phyloP scores from a whole-genome alignment of 2,888 invertebrate genomes.

The Hirtodrosophila cameraria region DNA sequence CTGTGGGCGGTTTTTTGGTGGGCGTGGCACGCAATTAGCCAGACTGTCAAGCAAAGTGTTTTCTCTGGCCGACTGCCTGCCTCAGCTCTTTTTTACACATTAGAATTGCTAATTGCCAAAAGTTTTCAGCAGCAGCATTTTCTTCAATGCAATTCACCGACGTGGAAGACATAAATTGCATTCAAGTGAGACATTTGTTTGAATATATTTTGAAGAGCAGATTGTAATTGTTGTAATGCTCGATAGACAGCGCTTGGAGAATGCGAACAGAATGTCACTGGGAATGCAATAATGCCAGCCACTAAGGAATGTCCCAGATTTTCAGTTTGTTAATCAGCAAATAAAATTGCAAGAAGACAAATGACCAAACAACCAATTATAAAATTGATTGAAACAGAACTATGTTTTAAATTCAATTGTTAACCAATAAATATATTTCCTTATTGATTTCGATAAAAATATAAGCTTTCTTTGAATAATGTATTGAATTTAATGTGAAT shows the following conservation, averaged over 20 bases:
- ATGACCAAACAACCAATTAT: neutral
- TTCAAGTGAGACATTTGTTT: conserved; percentile 64
- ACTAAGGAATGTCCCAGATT: conserved; percentile 3
- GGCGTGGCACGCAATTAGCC: conserved; percentile 73
- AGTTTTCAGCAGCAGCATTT: conserved; percentile 65
- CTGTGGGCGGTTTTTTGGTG: conserved; percentile 24
- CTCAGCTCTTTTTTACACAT: conserved; percentile 49
- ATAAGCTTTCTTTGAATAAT: no score
- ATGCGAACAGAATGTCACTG: neutral
- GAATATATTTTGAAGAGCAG: conserved; percentile 49
- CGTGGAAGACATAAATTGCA: conserved; percentile 60
- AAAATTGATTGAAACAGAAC: no score
- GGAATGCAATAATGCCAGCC: neutral
- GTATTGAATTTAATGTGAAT: no score
- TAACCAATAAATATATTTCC: no score
- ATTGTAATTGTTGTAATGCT: conserved; percentile 44
- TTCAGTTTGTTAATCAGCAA: conserved; percentile 5
- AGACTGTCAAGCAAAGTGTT: conserved; percentile 73
- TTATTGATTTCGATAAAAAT: no score
- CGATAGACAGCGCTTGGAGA: conserved; percentile 5
- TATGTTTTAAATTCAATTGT: no score
- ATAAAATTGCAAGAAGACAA: conserved; percentile 10
- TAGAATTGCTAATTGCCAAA: conserved; percentile 79
- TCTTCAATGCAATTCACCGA: conserved; percentile 63
- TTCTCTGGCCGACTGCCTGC: conserved; percentile 24